phyloP scores from a whole-genome alignment of 1,140 invertebrate genomes.

The Leptinotarsa lineolata region DNA sequence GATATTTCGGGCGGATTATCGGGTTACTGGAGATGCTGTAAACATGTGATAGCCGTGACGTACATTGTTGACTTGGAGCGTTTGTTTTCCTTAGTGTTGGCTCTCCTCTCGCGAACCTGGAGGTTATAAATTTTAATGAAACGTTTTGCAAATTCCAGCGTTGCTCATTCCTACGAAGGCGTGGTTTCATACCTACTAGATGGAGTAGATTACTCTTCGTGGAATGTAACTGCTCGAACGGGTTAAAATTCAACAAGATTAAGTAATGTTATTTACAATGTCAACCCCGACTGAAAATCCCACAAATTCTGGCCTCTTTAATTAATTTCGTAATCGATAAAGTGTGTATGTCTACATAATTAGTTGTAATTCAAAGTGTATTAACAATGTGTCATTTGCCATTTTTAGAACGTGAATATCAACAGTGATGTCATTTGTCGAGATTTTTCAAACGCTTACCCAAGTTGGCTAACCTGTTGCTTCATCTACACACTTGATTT shows the following conservation, averaged over 20 bases:
- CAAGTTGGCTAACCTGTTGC: slow-evolving; percentile 1
- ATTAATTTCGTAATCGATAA: not conserved
- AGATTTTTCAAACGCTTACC: slow-evolving; percentile 7
- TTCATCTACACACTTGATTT: slow-evolving; percentile 12
- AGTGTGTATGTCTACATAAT: slow-evolving; percentile 13
- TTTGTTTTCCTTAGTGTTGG: slow-evolving; percentile 5
- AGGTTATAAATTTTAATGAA: not conserved
- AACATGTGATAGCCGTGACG: slow-evolving; percentile 29
- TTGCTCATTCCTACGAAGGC: not conserved
- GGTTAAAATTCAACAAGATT: too few species aligned
- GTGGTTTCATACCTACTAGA: not conserved
- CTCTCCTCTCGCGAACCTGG: not conserved
- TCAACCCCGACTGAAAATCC: too few species aligned
- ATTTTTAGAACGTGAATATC: slow-evolving; percentile 35
- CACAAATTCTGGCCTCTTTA: too few species aligned
- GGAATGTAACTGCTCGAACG: too few species aligned
- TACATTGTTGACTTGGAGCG: slow-evolving; percentile 18
- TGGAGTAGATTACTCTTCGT: not conserved
- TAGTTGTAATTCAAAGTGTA: slow-evolving; percentile 13
- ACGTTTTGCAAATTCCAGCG: slow-evolving; percentile 5
- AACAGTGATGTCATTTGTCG: slow-evolving; percentile 39
- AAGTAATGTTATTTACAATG: too few species aligned
- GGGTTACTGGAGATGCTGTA: slow-evolving; percentile 18
- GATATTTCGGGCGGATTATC: not conserved
- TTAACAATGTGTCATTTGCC: slow-evolving; percentile 34